Conservation (phyloP, 2,113 vertebrate genomes). For the Colinus virginianus region DNA sequence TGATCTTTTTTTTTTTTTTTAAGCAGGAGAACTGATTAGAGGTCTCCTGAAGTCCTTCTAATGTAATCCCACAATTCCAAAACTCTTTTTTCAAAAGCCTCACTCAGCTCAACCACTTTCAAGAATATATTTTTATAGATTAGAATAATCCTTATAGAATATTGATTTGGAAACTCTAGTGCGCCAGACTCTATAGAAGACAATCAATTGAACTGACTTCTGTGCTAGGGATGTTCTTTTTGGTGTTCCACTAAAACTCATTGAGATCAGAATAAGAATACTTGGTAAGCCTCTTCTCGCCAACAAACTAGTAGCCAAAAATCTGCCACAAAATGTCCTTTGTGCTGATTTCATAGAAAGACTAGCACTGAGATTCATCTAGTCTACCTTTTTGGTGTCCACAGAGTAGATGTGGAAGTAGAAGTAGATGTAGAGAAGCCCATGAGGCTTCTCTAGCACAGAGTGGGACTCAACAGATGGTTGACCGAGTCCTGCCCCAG, state of each 20-base stretch:
- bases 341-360: background rate
- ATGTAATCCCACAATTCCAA: background rate
- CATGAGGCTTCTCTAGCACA: background rate
- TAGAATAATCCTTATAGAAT: background rate
- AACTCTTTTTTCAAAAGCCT: background rate
- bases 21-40: background rate
- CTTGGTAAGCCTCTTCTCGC: background rate
- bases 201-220: background rate
- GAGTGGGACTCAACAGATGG: slow-evolving; percentile 61
- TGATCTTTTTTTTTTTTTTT: background rate
- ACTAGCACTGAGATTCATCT: background rate
- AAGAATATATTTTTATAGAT: background rate
- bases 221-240: background rate
- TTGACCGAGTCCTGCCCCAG: slow-evolving; percentile 19
- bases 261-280: background rate
- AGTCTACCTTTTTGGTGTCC: background rate
- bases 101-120: background rate
- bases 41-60: background rate
- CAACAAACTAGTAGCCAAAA: background rate
- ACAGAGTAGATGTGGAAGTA: slow-evolving; percentile 43
- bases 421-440: no score
- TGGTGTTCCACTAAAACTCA: background rate
- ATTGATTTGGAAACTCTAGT: background rate
- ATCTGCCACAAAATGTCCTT: background rate
- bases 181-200: background rate